Evolutionary conservation across 2,797 vertebrate species (phyloP).

Genomic region (Silurus aristotelis): DNA sequence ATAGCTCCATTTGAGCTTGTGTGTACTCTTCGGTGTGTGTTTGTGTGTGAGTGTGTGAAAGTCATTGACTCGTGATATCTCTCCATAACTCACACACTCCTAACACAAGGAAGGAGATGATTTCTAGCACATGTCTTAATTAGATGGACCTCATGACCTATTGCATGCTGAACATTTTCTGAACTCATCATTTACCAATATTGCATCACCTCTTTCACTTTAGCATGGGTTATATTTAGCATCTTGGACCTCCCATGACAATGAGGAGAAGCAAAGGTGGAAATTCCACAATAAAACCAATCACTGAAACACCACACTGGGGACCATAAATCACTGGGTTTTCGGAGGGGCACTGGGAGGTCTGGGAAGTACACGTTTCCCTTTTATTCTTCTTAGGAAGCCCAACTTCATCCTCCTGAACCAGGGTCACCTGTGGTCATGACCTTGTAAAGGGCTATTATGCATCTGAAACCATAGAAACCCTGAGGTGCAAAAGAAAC

Average conservation of each 20-base stretch:
- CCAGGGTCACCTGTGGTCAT: constrained; percentile 68
- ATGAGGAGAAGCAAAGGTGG: constrained; percentile 65
- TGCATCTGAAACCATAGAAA: constrained; percentile 68
- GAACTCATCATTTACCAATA: constrained; percentile 42
- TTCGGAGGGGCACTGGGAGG: constrained; percentile 73
- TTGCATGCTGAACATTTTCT: constrained; percentile 56
- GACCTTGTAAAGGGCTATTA: constrained; percentile 73
- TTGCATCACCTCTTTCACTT: constrained; percentile 51
- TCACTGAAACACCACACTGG: constrained; percentile 67
- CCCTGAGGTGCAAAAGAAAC: constrained; percentile 49
- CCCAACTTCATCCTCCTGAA: constrained; percentile 68
- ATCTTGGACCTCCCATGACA: constrained; percentile 61
- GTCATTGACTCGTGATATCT: constrained; percentile 48
- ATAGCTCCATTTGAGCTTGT: constrained; percentile 63
- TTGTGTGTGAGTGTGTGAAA: constrained; percentile 48
- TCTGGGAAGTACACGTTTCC: constrained; percentile 81
- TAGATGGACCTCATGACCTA: constrained; percentile 58
- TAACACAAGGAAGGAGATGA: constrained; percentile 48
- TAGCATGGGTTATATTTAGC: constrained; percentile 61
- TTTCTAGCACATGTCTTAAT: constrained; percentile 48
- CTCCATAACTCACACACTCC: constrained; percentile 48
- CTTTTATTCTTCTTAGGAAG: constrained; percentile 78
- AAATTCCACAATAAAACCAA: constrained; percentile 81
- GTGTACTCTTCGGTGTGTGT: constrained; percentile 42
- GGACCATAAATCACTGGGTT: constrained; percentile 73